A percentile compares a stretch with the other conserved stretches of the same genome.
These are phyloP conservation scores for Urechis unicinctus DNA, from an alignment of 2,888 invertebrate genomes.

Conservation along the genomic window DNA sequence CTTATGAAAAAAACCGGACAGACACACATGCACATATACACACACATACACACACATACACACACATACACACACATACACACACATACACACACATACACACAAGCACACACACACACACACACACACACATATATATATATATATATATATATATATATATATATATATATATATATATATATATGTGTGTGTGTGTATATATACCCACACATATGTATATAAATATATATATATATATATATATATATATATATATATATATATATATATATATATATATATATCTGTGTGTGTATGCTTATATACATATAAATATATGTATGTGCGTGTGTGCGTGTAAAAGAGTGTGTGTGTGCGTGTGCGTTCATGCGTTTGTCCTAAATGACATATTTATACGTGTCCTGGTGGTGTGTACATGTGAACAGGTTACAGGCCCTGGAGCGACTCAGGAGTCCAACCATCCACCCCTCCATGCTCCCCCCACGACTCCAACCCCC, in stretches of 20 bases:
- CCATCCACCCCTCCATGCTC: not conserved
- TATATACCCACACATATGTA: too few relatives aligned
- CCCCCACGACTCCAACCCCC: not conserved
- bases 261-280: conserved; percentile 4
- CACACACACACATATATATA: too few relatives aligned
- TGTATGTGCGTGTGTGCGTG: conserved; percentile 9
- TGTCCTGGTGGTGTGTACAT: not conserved
- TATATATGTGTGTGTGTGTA: not conserved
- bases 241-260: conserved; percentile 4
- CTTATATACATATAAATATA: conserved; percentile 6
- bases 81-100: too few relatives aligned
- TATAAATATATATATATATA: not conserved
- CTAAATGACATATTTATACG: not conserved
- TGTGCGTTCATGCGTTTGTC: conserved; percentile 1
- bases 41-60: too few relatives aligned
- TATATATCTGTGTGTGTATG: too few relatives aligned
- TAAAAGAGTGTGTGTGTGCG: too few relatives aligned
- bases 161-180: too few relatives aligned
- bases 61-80: too few relatives aligned
- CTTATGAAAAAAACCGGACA: too few relatives aligned
- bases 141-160: too few relatives aligned
- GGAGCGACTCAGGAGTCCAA: not conserved
- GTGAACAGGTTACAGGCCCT: not conserved
- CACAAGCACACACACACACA: too few relatives aligned
- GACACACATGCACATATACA: too few relatives aligned